Evolutionary conservation across 2,888 invertebrate genomes (phyloP), one percentile per base, ranked within the genome.

Genomic region (Dastarcus helophoroides): DNA sequence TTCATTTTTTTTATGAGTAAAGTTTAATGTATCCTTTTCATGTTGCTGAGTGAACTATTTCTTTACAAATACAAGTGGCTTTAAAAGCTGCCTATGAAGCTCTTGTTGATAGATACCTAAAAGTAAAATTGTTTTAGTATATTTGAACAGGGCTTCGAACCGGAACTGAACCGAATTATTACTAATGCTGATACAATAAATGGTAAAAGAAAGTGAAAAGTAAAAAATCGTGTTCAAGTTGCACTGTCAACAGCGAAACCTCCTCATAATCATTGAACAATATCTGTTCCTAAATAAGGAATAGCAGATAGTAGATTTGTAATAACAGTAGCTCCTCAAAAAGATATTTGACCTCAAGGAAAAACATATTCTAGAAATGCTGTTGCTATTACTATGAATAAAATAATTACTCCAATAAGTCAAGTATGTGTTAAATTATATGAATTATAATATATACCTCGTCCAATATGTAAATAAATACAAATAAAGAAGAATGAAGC

Each of bases 331-430:
- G 80, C 79, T 2, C 79, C 79, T 69, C 81, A 82, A 56, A 78
- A 82, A 2, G 79, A 81, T 71, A 82, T 83, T 76, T 83, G 80
- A 4, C 80, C 80, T 60, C 81, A 81, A 1, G 79, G 79, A 48
- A 81, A 40, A 0, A 82, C 78, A 65, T 84, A 84, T 0, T 81
- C 82, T 67, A 82, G 63, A 57, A 84, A 84, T 12, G 79, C 79
- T 26, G 78, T 76, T 50, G 61, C 72, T 71, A 82, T 83, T 40
- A 71, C 58, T 55, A 74, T 30, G 46, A 83, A 69, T 60, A 79
- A 56, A 53, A 83, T 68, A 36, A 75, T 61, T 28, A 76, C 62
- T 29, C 81, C 81, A 1, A 69, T 45, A 47, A 67, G 52, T 77
- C 82, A 83, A 0, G 76, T 73, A 40, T 65, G 55, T 38, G 43